Base-by-base conservation (phyloP, 2,797 vertebrate species). In the Geotrypetes seraphini region DNA sequence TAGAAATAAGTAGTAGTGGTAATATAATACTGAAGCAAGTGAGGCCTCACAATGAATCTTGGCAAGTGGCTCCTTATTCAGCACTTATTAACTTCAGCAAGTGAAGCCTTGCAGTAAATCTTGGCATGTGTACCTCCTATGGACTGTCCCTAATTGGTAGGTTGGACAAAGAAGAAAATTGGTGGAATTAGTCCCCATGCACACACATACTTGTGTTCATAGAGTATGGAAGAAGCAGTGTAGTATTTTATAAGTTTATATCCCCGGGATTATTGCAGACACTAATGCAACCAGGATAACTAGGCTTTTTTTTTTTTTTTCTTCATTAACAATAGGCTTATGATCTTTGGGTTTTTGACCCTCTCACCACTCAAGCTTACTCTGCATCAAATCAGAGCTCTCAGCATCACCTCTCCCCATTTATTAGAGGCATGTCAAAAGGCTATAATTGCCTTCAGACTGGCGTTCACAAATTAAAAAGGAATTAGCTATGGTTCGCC, bases 231-330 rank as follows among this genome's bases (percentile, higher is more conserved):
- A 57, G 44, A 45, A 57, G 60, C 50, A 61, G 45, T 60, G 37
- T 60, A 61, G 67, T 64, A 60, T 50, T 64, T 59, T 57, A 50
- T 64, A 59, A 64, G n/a, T n/a, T n/a, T n/a, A n/a, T 57, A 52
- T 52, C 43, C 1, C 3, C 4, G n/a, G 27, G 40, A 37, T 10
- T 41, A 12, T 5, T 5, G 31, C 35, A 57, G 44, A 39, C 54
- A 33, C 35, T 35, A 21, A 31, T n/a, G n/a, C n/a, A n/a, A n/a
- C n/a, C n/a, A n/a, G n/a, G n/a, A n/a, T n/a, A 47, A 26, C 35
- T 19, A 17, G 0, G 0, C 44, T 43, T n/a, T n/a, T n/a, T n/a
- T n/a, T n/a, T n/a, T n/a, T n/a, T n/a, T n/a, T n/a, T n/a, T 54
- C 47, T 50, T 33, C 33, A 27, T 1, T 0, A 8, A 33, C 27